phyloP scores from a whole-genome alignment of 2,113 vertebrate species.

The Otis tarda region DNA sequence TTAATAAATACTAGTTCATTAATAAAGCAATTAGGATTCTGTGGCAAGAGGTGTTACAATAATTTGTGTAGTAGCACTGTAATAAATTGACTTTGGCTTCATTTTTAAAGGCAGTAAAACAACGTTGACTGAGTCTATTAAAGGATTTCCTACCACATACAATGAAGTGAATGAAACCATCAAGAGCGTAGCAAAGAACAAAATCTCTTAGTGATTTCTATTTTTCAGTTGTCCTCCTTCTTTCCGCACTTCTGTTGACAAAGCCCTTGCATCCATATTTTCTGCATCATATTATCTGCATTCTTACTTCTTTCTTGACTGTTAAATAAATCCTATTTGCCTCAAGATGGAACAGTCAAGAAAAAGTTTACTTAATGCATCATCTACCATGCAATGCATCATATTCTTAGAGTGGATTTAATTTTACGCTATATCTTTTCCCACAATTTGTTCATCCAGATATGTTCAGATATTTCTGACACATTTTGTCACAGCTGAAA shows the following conservation, averaged over 20 bases:
- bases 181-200: not conserved
- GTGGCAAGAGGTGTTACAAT: not conserved
- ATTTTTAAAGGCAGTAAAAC: not conserved
- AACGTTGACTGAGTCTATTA: not conserved
- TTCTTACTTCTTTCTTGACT: not conserved
- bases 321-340: not conserved
- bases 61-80: not conserved
- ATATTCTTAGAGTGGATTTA: not conserved
- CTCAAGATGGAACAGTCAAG: not conserved
- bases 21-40: not conserved
- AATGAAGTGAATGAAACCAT: not conserved
- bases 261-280: not conserved
- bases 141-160: not conserved
- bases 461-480: not conserved
- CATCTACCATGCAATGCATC: not conserved
- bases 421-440: not conserved
- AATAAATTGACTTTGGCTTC: not conserved
- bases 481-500: not conserved
- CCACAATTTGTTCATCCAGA: not conserved
- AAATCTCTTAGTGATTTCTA: not conserved
- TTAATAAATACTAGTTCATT: not conserved
- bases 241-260: not conserved
- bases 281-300: not conserved
- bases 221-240: not conserved
- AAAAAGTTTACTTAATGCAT: not conserved